A percentile compares a stretch with the other conserved stretches of the same genome.
Evolutionary conservation across 1,140 invertebrate genomes (phyloP).

Genomic region (Drosophila novamexicana): DNA sequence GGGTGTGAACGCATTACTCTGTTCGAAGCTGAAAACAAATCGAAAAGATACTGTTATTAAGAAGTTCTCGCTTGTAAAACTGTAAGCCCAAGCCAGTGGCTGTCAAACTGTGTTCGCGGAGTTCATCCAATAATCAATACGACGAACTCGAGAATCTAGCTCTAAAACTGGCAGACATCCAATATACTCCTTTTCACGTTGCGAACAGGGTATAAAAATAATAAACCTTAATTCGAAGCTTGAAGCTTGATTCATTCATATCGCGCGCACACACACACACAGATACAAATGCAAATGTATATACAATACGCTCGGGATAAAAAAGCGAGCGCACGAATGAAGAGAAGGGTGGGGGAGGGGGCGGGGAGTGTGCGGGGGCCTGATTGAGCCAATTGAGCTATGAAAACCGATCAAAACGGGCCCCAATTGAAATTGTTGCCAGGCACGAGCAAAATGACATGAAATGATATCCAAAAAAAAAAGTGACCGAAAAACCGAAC

Average conservation of each 20-base stretch:
- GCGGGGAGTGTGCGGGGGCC: neutral
- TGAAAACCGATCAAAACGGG: constrained; percentile 70
- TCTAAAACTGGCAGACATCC: neutral
- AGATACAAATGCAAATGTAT: constrained; percentile 8
- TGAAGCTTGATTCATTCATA: constrained; percentile 77
- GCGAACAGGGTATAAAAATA: constrained; percentile 46
- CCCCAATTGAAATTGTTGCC: constrained; percentile 72
- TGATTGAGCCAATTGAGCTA: constrained; percentile 68
- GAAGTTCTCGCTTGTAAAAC: too few species aligned
- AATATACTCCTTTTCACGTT: neutral
- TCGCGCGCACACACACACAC: constrained; percentile 3
- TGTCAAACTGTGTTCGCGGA: too few species aligned
- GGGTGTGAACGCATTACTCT: neutral
- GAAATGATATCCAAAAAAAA: constrained; percentile 47
- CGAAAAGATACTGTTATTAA: too few species aligned
- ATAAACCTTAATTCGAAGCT: constrained; percentile 82
- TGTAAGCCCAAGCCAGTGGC: too few species aligned
- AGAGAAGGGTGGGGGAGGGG: neutral
- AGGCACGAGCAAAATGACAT: constrained; percentile 66
- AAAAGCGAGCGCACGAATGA: constrained; percentile 22
- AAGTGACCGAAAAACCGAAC: constrained; percentile 44
- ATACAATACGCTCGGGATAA: constrained; percentile 36
- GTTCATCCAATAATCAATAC: too few species aligned
- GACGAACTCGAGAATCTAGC: too few species aligned
- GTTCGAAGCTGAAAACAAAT: neutral